Base-by-base conservation (phyloP, 2,888 invertebrate species). In the Gari tellinella region DNA sequence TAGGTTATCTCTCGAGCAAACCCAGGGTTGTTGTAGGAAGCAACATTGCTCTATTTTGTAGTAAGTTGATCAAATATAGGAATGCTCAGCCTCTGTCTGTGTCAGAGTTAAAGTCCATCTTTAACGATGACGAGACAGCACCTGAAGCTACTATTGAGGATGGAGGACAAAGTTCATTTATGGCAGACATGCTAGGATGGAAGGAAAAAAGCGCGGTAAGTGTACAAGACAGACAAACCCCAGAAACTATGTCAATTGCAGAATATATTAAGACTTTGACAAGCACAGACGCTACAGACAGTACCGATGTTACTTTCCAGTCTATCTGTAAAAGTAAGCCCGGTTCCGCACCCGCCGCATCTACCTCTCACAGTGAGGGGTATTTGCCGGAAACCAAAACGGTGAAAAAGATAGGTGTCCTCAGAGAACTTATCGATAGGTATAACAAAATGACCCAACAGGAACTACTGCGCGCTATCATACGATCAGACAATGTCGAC, bases 11-110 rank as follows among this genome's bases (percentile, higher is more conserved):
- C 21, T 4, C 23, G 1, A 12, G 12, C 21, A 25, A 17, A 14
- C 64, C 64, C 5, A 37, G 64, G 4, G 25, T 65, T 7, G 3
- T 65, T 2, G 2, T 49, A 7, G 64, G 64, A 0, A 38, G 23
- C 14, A 65, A 65, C 26, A 65, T 56, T 40, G 26, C 17, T 4
- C 23, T 17, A 15, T 49, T 65, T 1, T 37, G 4, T 3, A 21
- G 23, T 21, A 31, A 31, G 10, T 10, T 31, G 31, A 31, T 31
- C 10, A 31, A 10, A 31, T 31, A 31, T 10, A 31, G 10, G 31
- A 31, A 31, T 31, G 10, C 5, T 10, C 31, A 31, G 10, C 4
- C 5, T 31, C 10, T 31, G 31, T 31, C 31, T 31, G 10, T 4
- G 5, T 7, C 5, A 7, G 31, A 31, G 31, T 10, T 31, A 7